Base-by-base conservation (phyloP, 2,113 vertebrate species). In the Panurus biarmicus region DNA sequence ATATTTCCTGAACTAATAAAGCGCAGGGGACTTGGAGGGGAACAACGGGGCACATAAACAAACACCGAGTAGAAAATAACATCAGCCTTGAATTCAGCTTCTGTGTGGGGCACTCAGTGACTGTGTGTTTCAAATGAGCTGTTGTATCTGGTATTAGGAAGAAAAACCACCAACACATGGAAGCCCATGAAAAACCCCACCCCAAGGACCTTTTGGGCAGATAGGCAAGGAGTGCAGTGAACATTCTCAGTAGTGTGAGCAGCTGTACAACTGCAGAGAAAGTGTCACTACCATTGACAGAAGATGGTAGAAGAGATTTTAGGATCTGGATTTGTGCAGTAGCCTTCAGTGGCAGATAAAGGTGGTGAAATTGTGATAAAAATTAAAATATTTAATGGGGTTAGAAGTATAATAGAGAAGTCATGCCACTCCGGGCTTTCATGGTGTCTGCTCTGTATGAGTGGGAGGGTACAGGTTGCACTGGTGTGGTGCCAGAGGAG, bases 1-100 rank as follows among this genome's bases (percentile, higher is more conserved):
- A 87, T 82, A 80, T 91, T 93, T 95, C 95, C 93, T 93, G 83
- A 89, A 74, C 94, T 96, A 96, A 96, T 95, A 95, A 91, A 91
- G 90, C 72, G 87, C 96, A 87, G 81, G 96, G 96, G 96, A 96
- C 90, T 87, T 61, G 36, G 56, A 54, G 72, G 21, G 87, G 78
- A 94, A 88, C 90, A 89, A 64, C 56, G 38, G 90, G 86, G 85
- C 93, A 90, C 44, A 42, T 93, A 95, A 94, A 94, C 88, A 94
- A 96, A 91, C 84, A 80, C 71, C 56, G 16, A 60, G 61, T 56
- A 42, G 76, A 60, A 94, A 89, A 93, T 83, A 95, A 90, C 67
- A 45, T 64, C 56, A 80, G 88, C 8, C 7, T 25, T 85, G 77
- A 93, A 77, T 93, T 80, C 54, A 10, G 85, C 77, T 83, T 64